Evolutionary conservation across 2,888 invertebrate species (phyloP), one percentile per base, ranked within the genome.

Genomic region (Thymelicus sylvestris): DNA sequence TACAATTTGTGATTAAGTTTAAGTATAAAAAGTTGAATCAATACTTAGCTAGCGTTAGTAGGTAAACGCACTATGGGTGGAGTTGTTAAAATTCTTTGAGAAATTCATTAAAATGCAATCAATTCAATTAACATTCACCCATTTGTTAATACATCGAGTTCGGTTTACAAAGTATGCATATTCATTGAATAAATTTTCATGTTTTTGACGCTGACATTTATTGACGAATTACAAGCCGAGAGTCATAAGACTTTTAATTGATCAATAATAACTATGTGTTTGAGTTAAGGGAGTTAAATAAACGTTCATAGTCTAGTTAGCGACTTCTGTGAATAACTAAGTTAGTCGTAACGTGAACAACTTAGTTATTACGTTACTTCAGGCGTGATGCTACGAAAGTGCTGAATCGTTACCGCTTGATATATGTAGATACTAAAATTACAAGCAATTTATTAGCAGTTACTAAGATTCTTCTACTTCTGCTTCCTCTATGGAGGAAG

Each of bases 61-160:
- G 19, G 1, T 19, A 31, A 0, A 31, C 3, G 3, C 15, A 12
- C 15, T 64, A 59, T 24, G 50, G 52, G 52, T 61, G 75, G 68
- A 62, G 59, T 70, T 73, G 74, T 77, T 78, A 73, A 80, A 79
- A 80, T 75, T 76, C 69, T 76, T 78, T 76, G 39, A 70, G 72
- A 75, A 76, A 74, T 74, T 77, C 75, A 75, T 71, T 77, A 66
- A 69, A 72, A 72, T 66, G 60, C 72, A 72, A 68, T 72, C 62
- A 65, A 63, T 66, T 66, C 66, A 57, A 69, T 66, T 72, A 59
- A 66, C 72, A 72, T 72, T 66, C 13, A 24, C 44, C 63, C 72
- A 69, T 72, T 69, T 70, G 66, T 72, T 70, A 67, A 70, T 62
- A 66, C 71, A 50, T 52, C 50, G 50, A 24, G 65, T 65, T 60